Evolutionary conservation across 2,888 invertebrate genomes (phyloP), one percentile per base, ranked within the genome.

Genomic region (Xiphydria camelus): DNA sequence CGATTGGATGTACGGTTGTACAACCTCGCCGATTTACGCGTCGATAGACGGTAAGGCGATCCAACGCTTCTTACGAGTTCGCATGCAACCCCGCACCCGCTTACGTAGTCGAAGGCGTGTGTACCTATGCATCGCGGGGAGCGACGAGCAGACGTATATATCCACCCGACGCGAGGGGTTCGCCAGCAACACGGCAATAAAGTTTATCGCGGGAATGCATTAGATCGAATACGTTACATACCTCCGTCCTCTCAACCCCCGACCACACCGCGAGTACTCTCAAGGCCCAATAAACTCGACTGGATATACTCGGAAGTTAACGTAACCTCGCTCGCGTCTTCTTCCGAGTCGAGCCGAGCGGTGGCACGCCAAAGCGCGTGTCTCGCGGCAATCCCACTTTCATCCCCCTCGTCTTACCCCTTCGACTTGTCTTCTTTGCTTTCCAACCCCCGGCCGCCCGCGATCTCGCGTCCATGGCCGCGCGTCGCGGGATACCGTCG

Each of bases 171-270:
- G 10, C 14, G 3, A 10, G 26, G 26, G 10, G 7, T 3, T 5
- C 57, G 60, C 60, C 60, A 62, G 66, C 61, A 68, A 64, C 64
- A 66, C 53, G 61, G 65, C 66, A 65, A 69, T 73, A 72, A 73
- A 73, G 57, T 72, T 73, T 73, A 72, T 71, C 69, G 67, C 70
- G 59, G 61, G 67, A 70, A 71, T 66, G 66, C 69, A 70, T 71
- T 71, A 70, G 66, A 72, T 73, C 66, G 68, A 68, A 68, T 68
- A 68, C 66, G 61, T 68, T 64, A 58, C 59, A 55, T 51, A 47
- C 17, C 35, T 32, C 29, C 18, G 21, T 33, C 37, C 40, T 20
- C 52, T 41, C 40, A 47, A 32, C 29, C 48, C 36, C 49, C 29
- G 48, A 48, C 26, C 18, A 38, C 25, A 45, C 37, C 18, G 18